A percentile compares a stretch with the other conserved stretches of the same genome.
Evolutionary conservation across 2,888 invertebrate genomes (phyloP).

Genomic region (Lingula anatina): DNA sequence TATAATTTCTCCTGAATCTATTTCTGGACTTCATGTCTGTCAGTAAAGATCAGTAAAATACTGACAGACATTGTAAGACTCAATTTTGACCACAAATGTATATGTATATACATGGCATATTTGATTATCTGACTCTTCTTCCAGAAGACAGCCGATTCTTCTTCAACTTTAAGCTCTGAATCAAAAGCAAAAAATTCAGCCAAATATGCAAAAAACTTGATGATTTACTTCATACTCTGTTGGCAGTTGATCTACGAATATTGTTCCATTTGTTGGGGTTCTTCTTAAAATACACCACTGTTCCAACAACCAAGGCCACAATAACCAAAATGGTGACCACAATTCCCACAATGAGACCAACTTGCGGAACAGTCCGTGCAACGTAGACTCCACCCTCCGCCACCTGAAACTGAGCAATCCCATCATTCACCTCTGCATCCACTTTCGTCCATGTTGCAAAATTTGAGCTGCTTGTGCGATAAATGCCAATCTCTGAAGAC

Average conservation of each 20-base stretch:
- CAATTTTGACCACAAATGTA: no score
- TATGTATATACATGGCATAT: no score
- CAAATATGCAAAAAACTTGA: no score
- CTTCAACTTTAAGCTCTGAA: no score
- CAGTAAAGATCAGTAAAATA: no score
- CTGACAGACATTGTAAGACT: no score
- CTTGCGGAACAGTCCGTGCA: constrained; percentile 21
- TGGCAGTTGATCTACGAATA: background rate
- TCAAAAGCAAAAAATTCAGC: no score
- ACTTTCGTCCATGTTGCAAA: constrained; percentile 34
- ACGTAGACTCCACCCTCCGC: constrained; percentile 38
- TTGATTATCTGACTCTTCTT: no score
- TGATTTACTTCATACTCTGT: no score
- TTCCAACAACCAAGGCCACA: constrained; percentile 22
- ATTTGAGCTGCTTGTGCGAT: constrained; percentile 19
- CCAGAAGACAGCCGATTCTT: no score
- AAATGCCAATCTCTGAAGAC: constrained; percentile 20
- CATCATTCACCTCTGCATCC: constrained; percentile 21
- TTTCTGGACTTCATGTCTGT: no score
- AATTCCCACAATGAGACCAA: constrained; percentile 33
- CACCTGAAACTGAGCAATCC: constrained; percentile 23
- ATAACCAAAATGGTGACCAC: constrained; percentile 24
- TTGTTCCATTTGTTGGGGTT: background rate
- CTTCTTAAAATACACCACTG: constrained; percentile 8
- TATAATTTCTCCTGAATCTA: no score